Conservation (phyloP, 2,113 vertebrate species). For the Nestor notabilis region DNA sequence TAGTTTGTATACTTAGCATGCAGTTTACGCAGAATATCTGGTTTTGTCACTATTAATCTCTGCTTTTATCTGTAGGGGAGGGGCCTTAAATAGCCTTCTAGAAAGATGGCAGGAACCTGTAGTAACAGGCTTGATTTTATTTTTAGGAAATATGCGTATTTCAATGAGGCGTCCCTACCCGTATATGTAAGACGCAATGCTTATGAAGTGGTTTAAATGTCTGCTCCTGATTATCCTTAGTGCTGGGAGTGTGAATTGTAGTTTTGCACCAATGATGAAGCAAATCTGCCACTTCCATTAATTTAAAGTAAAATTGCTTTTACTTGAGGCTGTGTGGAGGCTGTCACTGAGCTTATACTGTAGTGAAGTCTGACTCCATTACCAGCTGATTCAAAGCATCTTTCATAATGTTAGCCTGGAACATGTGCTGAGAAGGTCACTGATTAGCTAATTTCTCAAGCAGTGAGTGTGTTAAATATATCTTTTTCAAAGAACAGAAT, state of each 20-base stretch:
- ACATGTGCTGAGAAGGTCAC: neutral
- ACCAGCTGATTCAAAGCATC: neutral
- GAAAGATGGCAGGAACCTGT: neutral
- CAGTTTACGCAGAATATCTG: neutral
- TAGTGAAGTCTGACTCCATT: neutral
- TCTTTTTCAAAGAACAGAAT: neutral
- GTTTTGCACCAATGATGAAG: neutral
- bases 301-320: neutral
- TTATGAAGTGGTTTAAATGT: neutral
- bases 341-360: neutral
- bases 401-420: neutral
- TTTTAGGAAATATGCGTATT: neutral
- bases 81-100: neutral
- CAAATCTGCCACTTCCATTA: neutral
- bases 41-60: neutral
- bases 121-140: neutral
- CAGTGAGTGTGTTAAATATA: neutral
- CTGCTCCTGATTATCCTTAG: neutral
- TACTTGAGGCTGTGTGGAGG: neutral
- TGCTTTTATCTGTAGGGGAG: neutral
- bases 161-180: neutral
- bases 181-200: fast-evolving
- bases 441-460: neutral
- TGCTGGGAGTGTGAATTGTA: neutral
- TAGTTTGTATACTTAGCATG: neutral